Percentiles rank a stretch among this genome's conserved stretches.
phyloP scores from a whole-genome alignment of 2,113 vertebrate genomes.

The Nibea albiflora region DNA sequence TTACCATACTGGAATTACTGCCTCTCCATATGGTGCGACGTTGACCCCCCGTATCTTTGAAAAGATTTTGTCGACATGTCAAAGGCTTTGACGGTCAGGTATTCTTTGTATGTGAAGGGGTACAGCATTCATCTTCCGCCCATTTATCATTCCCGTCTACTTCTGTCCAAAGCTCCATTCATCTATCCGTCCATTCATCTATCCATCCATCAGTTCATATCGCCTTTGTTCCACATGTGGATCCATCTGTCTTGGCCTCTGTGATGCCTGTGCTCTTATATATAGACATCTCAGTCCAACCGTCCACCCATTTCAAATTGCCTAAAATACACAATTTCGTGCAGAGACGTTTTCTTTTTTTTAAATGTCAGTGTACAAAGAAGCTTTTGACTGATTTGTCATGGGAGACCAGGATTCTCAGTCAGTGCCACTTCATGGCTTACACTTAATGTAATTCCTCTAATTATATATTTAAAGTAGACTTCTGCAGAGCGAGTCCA shows the following conservation, averaged over 20 bases:
- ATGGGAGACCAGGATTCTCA: not conserved
- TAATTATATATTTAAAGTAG: not conserved
- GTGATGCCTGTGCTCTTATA: conserved; percentile 54
- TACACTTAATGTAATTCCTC: conserved; percentile 7
- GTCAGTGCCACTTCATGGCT: not conserved
- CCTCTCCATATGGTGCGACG: conserved; percentile 11
- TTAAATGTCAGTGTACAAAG: not conserved
- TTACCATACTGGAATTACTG: conserved; percentile 48
- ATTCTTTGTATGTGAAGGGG: conserved; percentile 62
- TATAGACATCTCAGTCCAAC: conserved; percentile 66
- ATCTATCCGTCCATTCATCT: conserved; percentile 76
- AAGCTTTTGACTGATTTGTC: conserved; percentile 2
- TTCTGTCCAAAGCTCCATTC: conserved; percentile 69
- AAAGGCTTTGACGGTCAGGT: conserved; percentile 62
- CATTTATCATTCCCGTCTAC: conserved; percentile 75
- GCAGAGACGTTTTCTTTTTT: not conserved
- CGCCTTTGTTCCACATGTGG: conserved; percentile 68
- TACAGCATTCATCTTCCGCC: conserved; percentile 61
- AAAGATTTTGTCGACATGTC: conserved; percentile 57
- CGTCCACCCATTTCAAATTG: conserved; percentile 48
- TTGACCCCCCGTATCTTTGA: conserved; percentile 37
- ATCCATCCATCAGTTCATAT: conserved; percentile 76
- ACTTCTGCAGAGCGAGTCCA: not conserved
- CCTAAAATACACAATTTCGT: conserved; percentile 36
- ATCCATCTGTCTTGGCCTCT: conserved; percentile 73